Evolutionary conservation across 2,113 vertebrate genomes (phyloP).

Genomic region (Sinosuthora webbiana): DNA sequence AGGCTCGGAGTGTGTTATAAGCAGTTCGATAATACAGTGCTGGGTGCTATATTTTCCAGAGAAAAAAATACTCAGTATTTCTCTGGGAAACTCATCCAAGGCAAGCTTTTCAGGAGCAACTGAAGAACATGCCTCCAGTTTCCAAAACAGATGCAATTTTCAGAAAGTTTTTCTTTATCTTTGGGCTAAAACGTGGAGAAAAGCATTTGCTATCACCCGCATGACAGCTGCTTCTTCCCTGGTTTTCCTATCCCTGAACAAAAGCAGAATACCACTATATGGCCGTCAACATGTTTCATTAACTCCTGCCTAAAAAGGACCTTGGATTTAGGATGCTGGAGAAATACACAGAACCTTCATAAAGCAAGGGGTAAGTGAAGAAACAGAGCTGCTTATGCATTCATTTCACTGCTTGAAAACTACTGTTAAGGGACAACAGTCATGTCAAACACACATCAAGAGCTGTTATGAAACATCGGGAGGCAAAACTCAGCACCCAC

Average conservation of each 20-base stretch:
- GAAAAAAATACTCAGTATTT: background rate
- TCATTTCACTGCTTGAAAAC: background rate
- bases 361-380: background rate
- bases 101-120: background rate
- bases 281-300: background rate
- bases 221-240: background rate
- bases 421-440: background rate
- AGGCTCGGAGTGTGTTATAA: background rate
- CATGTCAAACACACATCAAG: background rate
- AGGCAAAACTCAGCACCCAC: background rate
- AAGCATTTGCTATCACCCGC: background rate
- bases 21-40: background rate
- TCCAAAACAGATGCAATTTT: background rate
- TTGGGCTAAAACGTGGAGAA: background rate
- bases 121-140: background rate
- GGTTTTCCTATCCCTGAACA: background rate
- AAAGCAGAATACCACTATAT: background rate
- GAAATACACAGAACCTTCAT: background rate
- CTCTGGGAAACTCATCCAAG: background rate
- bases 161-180: background rate
- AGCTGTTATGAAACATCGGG: background rate
- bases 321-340: background rate
- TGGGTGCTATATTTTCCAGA: background rate
- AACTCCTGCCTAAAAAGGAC: background rate
- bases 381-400: slow-evolving; percentile 1